Evolutionary conservation across 1,140 invertebrate genomes (phyloP), one percentile per base, ranked within the genome.

Genomic region (Megalonaias nervosa): DNA sequence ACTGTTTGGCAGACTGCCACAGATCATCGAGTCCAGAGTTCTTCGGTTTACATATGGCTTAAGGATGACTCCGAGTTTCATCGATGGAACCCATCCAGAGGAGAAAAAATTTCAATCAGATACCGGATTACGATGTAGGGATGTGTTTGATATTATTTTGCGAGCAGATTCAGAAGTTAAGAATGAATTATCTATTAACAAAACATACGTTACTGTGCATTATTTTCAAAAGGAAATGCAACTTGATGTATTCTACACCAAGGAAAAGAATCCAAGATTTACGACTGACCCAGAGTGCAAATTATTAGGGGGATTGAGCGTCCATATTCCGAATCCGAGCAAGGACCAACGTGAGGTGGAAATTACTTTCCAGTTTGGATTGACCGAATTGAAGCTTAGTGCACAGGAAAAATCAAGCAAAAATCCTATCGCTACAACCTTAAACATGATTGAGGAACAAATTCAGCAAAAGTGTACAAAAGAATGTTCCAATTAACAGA

Each of bases 1-100:
- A 2, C 65, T 81, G 6, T 81, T 75, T 65, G 80, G 80, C 3
- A 72, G 75, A 64, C 60, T 75, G n/a, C 80, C 80, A 0, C 60
- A 38, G 19, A 14, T 64, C 13, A 75, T 81, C 6, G 66, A 60
- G 2, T 57, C 71, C 5, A 60, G 80, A 21, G 61, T 77, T 23
- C 56, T 64, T 38, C 71, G 70, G 58, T 69, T 57, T 65, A 81
- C 80, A 17, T 81, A 81, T 26, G 80, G 80, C 6, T 38, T 38
- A 3, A 66, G 13, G 13, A 15, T 38, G 14, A 66, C 65, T 17
- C 65, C 65, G 31, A 4, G 31, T 26, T 66, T 66, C 48, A 19
- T 66, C 4, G 65, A 66, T 15, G 65, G 65, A 23, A 31, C 12
- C 12, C 65, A 66, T 23, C 23, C 23, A 66, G 65, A 66, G 65